Conservation (phyloP, 2,113 vertebrate genomes). For the Xyrauchen texanus region DNA sequence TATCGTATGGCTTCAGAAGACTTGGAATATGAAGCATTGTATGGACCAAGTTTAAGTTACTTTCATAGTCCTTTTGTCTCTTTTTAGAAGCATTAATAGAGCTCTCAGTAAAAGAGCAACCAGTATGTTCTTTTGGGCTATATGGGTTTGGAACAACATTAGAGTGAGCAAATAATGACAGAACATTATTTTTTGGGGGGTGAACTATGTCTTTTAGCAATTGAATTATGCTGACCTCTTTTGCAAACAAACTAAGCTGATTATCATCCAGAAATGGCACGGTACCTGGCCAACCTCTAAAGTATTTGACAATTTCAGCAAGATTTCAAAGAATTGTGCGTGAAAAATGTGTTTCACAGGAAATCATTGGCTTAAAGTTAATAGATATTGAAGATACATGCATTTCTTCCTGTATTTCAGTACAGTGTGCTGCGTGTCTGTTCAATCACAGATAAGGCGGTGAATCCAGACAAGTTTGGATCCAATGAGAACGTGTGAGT, state of each 20-base stretch:
- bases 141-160: no score
- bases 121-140: no score
- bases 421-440: conserved; percentile 51
- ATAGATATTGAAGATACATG: conserved; percentile 47
- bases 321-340: background rate
- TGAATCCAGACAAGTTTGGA: background rate
- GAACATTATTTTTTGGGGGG: no score
- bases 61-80: no score
- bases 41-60: no score
- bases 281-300: background rate
- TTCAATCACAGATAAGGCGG: conserved; percentile 64
- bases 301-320: conserved; percentile 34
- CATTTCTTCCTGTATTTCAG: conserved; percentile 36
- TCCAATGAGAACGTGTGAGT: conserved; percentile 42
- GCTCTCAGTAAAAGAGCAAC: no score
- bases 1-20: no score
- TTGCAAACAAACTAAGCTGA: conserved; percentile 27
- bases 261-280: background rate
- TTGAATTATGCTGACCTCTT: background rate
- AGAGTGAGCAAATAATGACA: no score
- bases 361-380: conserved; percentile 25
- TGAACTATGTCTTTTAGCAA: no score
- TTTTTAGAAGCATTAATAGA: no score
- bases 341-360: no score
- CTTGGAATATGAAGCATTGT: no score